Percentiles rank a stretch among this genome's conserved stretches.
Evolutionary conservation across 2,888 invertebrate genomes (phyloP).

Genomic region (Microctonus brassicae): DNA sequence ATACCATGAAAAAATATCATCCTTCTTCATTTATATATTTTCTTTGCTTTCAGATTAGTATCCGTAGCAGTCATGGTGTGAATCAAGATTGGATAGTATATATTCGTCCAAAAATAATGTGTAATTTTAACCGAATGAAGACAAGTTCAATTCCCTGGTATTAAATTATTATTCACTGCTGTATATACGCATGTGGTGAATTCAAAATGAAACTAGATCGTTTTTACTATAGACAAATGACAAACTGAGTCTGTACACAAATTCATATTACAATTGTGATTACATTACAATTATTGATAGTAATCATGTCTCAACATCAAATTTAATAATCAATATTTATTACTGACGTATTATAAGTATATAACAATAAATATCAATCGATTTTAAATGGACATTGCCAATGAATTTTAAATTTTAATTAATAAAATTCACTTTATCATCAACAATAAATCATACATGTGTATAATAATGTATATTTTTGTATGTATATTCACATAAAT

Average conservation of each 20-base stretch:
- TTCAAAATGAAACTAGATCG: not conserved
- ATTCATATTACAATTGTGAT: not conserved
- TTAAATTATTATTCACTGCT: no score
- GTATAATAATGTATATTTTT: no score
- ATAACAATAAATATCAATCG: not conserved
- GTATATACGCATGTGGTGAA: not conserved
- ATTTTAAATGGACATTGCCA: no score
- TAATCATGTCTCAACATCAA: not conserved
- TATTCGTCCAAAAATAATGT: not conserved
- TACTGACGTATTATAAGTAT: no score
- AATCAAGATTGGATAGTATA: not conserved
- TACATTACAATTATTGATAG: not conserved
- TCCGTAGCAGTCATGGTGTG: not conserved
- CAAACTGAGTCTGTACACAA: not conserved
- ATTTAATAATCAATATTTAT: not conserved
- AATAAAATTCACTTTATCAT: not conserved
- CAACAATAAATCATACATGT: no score
- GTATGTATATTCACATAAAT: not conserved
- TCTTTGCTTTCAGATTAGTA: not conserved
- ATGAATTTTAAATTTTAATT: not conserved
- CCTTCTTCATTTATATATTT: not conserved
- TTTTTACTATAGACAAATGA: not conserved
- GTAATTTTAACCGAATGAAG: not conserved
- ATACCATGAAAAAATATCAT: not conserved
- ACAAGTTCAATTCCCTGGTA: not conserved